Evolutionary conservation across 2,888 invertebrate species (phyloP), one percentile per base, ranked within the genome.

Genomic region (Agrochola macilenta): DNA sequence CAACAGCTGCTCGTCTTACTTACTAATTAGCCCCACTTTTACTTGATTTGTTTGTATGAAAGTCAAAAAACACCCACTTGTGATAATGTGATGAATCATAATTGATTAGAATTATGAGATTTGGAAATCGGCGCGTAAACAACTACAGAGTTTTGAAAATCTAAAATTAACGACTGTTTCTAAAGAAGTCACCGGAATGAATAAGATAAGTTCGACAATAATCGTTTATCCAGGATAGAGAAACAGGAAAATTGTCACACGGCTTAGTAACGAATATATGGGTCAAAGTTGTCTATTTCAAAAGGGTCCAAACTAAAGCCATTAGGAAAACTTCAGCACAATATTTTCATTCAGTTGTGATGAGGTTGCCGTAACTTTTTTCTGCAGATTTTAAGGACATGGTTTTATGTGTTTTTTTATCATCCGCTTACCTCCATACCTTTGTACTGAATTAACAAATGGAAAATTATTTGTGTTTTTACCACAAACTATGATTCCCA

Each of bases 221-320:
- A 52, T 35, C 69, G 35, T 69, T 79, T 26, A 75, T 52, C 43
- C 14, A 65, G 43, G 23, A 43, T 75, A 79, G 5, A 35, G 57
- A 74, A 74, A 74, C 69, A 75, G 69, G 64, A 75, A 79, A 75
- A 58, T 69, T 69, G 26, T 20, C 69, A 46, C 79, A 46, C 26
- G 35, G 26, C 20, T 64, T 64, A 58, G 74, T 74, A 58, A 54
- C n/a, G 35, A 69, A 79, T 75, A 80, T 69, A 69, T 75, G 20
- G 80, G 80, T 69, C 75, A 75, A 79, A 75, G 75, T 75, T 65
- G 69, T 79, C 75, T 75, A 64, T 69, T 79, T 52, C 52, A 69
- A 74, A 74, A 79, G 30, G 30, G 63, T 68, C 17, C 75, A 79
- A 79, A 74, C 74, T 79, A 69, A 74, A 58, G 17, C 57, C 12